Percentiles rank a stretch among this genome's conserved stretches.
These are phyloP conservation scores for Amblyornis subalaris DNA, from an alignment of 2,113 vertebrate genomes.

Conservation along the genomic window DNA sequence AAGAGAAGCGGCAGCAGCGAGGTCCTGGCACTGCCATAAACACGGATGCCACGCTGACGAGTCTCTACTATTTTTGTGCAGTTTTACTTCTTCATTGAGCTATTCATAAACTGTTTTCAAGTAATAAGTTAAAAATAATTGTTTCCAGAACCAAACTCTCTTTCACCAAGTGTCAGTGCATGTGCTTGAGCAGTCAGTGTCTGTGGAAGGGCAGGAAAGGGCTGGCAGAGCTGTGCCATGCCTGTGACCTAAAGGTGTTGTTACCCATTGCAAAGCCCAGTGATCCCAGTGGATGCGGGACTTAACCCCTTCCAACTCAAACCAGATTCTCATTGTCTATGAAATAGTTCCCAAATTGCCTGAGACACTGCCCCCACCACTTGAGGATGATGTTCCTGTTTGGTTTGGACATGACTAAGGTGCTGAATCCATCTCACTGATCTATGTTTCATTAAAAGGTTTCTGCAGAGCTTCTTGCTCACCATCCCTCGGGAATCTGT, in stretches of 20 bases:
- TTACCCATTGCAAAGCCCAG: fast-evolving
- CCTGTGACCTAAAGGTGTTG: too few relatives aligned
- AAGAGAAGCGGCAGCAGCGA: fast-evolving
- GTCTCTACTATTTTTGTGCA: not conserved
- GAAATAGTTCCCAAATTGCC: fast-evolving
- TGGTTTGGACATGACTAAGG: fast-evolving
- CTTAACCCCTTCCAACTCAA: not conserved
- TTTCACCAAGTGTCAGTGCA: fast-evolving
- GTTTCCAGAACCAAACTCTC: not conserved
- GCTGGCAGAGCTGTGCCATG: fast-evolving
- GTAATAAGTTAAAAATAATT: not conserved
- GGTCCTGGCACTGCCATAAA: not conserved
- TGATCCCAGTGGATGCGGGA: fast-evolving
- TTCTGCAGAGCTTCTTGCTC: not conserved
- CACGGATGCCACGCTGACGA: not conserved
- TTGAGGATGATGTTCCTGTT: not conserved
- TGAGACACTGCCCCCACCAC: fast-evolving
- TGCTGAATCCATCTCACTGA: not conserved
- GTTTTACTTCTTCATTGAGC: not conserved
- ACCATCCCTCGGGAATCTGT: not conserved
- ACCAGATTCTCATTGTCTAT: fast-evolving
- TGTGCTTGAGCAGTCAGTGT: fast-evolving
- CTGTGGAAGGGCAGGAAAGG: not conserved
- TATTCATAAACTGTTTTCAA: not conserved
- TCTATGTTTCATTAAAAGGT: not conserved